These are phyloP conservation scores for Varanus salvator DNA, from an alignment of 2,113 vertebrate genomes.

Conservation along the genomic window DNA sequence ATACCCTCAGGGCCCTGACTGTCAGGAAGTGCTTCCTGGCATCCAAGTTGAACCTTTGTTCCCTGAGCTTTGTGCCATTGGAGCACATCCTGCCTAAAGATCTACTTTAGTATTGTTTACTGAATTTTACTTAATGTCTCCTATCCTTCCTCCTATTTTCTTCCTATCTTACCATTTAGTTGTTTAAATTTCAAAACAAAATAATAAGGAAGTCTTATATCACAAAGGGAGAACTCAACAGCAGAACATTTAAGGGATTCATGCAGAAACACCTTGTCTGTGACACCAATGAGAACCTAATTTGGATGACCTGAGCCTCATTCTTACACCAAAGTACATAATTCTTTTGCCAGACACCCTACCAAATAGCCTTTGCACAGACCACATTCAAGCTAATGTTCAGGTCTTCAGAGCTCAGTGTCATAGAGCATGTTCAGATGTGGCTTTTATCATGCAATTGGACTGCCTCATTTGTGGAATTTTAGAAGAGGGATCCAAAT, in stretches of 20 bases:
- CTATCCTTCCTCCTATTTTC: not conserved
- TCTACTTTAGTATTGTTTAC: not conserved
- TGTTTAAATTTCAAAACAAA: conserved; percentile 1
- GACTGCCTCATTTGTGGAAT: too few species aligned
- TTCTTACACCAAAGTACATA: not conserved
- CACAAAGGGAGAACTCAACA: not conserved
- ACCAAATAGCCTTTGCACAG: not conserved
- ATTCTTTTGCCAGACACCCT: not conserved
- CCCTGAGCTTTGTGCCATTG: too few species aligned
- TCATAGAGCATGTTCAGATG: too few species aligned
- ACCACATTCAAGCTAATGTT: not conserved
- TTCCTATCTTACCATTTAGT: not conserved
- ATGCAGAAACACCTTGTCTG: accelerated
- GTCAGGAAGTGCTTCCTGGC: too few species aligned
- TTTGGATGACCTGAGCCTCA: not conserved
- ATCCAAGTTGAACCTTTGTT: too few species aligned
- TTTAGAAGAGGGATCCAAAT: too few species aligned
- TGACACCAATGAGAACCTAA: not conserved
- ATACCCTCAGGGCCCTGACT: too few species aligned
- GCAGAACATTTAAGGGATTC: not conserved
- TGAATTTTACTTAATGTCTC: conserved; percentile 5
- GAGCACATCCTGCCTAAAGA: not conserved
- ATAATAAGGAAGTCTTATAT: not conserved
- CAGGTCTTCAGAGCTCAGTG: not conserved
- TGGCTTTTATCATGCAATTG: too few species aligned